Conservation (phyloP, 2,797 vertebrate genomes). For the Lagodon rhomboides region DNA sequence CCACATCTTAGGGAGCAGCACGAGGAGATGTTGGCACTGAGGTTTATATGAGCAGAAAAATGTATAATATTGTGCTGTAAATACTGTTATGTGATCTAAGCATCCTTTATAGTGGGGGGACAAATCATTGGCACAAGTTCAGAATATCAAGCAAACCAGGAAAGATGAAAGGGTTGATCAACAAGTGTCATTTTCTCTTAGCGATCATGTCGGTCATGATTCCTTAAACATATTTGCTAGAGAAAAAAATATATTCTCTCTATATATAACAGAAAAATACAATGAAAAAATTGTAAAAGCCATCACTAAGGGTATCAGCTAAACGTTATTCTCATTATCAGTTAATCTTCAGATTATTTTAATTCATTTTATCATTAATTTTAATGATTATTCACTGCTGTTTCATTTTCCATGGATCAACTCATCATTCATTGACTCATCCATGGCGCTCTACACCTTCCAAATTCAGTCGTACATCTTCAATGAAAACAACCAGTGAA, state of each 20-base stretch:
- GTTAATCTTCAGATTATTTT: background rate
- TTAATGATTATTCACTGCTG: too few relatives aligned
- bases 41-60: conserved; percentile 11
- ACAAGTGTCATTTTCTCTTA: background rate
- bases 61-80: conserved; percentile 8
- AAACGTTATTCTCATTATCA: background rate
- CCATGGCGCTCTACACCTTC: background rate
- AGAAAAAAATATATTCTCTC: too few relatives aligned
- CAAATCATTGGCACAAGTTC: background rate
- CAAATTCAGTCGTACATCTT: background rate
- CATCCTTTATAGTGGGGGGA: background rate
- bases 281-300: too few relatives aligned
- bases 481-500: background rate
- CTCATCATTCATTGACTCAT: background rate
- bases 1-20: conserved; percentile 35
- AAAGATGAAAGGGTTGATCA: background rate
- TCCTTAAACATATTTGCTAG: background rate
- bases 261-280: too few relatives aligned
- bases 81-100: background rate
- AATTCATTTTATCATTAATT: background rate
- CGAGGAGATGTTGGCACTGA: conserved; percentile 22
- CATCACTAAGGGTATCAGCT: too few relatives aligned
- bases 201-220: background rate
- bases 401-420: too few relatives aligned
- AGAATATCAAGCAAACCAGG: background rate